phyloP scores from a whole-genome alignment of 2,113 vertebrate species.

The Serinus canaria region DNA sequence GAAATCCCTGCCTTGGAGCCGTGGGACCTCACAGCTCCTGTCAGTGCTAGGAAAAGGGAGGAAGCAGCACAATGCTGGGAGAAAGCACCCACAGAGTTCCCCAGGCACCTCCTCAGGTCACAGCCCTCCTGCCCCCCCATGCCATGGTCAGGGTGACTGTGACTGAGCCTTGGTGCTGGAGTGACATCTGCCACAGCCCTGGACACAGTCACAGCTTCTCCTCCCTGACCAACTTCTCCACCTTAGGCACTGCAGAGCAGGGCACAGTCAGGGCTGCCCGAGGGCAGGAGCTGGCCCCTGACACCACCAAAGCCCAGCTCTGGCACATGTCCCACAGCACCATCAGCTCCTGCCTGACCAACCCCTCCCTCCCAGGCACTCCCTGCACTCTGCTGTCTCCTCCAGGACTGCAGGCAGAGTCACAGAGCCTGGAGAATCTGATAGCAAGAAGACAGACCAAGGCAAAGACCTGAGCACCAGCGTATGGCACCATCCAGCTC shows the following conservation, averaged over 20 bases:
- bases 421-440: neutral
- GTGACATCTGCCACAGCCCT: neutral
- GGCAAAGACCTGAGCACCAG: neutral
- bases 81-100: accelerated
- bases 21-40: neutral
- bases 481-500: neutral
- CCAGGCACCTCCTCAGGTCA: neutral
- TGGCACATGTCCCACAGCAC: neutral
- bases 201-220: neutral
- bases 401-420: neutral
- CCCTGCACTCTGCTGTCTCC: neutral
- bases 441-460: neutral
- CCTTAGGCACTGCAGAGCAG: neutral
- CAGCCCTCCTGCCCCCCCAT: neutral
- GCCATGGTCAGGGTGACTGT: neutral
- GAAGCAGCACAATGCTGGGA: neutral
- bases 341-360: neutral
- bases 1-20: neutral
- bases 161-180: neutral
- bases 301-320: neutral
- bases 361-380: neutral
- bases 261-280: neutral
- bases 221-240: neutral
- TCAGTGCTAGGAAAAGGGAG: neutral
- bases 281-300: neutral